phyloP scores from a whole-genome alignment of 1,140 invertebrate genomes.

The Lerema accius region DNA sequence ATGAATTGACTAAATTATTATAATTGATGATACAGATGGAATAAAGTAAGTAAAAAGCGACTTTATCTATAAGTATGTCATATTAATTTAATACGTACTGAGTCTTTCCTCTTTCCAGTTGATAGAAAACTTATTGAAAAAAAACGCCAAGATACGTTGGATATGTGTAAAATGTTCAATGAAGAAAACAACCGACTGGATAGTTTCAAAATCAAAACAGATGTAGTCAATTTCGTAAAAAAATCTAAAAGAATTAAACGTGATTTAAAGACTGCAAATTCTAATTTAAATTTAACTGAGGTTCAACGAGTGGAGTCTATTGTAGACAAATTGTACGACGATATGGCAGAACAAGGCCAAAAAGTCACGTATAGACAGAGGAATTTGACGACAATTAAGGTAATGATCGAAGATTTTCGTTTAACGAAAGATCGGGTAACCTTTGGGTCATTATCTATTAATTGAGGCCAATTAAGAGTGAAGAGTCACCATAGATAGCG shows the following conservation, averaged over 20 bases:
- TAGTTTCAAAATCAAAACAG: not conserved
- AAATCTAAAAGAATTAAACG: conserved; percentile 47
- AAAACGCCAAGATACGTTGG: conserved; percentile 66
- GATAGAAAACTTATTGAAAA: conserved; percentile 58
- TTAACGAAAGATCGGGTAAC: not conserved
- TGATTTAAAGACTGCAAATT: conserved; percentile 38
- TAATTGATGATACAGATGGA: too few relatives aligned
- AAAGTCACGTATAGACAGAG: conserved; percentile 51
- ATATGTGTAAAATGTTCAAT: conserved; percentile 67
- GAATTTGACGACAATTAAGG: conserved; percentile 38
- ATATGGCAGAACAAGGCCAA: conserved; percentile 51
- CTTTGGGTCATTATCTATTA: too few relatives aligned
- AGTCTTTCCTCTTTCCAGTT: conserved; percentile 42
- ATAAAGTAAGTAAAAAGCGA: too few relatives aligned
- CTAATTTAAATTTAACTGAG: conserved; percentile 44
- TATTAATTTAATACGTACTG: not conserved
- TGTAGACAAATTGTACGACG: conserved; percentile 69
- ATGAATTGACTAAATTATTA: too few relatives aligned
- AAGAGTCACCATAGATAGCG: too few relatives aligned
- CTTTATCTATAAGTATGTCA: too few relatives aligned
- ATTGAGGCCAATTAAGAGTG: too few relatives aligned
- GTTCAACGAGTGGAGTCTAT: conserved; percentile 56
- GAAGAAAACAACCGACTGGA: conserved; percentile 45
- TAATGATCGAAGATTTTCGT: conserved; percentile 19
- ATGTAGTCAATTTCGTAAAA: not conserved